Conservation (phyloP, 2,797 vertebrate species). For the Periophthalmus magnuspinnatus region DNA sequence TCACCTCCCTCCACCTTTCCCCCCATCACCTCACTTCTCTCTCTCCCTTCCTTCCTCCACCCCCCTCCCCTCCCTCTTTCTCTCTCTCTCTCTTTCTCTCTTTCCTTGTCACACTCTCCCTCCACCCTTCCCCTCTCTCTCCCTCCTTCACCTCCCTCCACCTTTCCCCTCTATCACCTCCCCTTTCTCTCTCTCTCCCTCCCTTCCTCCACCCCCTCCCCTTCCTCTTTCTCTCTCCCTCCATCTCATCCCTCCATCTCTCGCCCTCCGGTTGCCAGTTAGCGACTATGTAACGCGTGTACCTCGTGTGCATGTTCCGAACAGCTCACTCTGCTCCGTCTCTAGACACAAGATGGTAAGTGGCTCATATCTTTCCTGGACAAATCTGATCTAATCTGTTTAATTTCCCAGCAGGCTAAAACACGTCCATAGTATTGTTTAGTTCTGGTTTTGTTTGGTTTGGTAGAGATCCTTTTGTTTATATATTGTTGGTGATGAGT, state of each 20-base stretch:
- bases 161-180: slow-evolving; percentile 26
- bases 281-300: slow-evolving; percentile 53
- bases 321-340: slow-evolving; percentile 73
- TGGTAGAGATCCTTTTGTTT: slow-evolving; percentile 13
- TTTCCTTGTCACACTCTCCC: too few relatives aligned
- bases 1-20: too few relatives aligned
- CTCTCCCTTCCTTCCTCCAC: too few relatives aligned
- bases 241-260: slow-evolving; percentile 11
- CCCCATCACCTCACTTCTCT: too few relatives aligned
- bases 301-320: slow-evolving; percentile 60
- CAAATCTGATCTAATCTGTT: slow-evolving; percentile 52
- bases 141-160: slow-evolving; percentile 24
- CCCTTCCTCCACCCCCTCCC: slow-evolving; percentile 6
- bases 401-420: slow-evolving; percentile 28
- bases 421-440: slow-evolving; percentile 13
- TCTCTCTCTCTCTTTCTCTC: too few relatives aligned
- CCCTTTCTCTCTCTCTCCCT: slow-evolving; percentile 25
- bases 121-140: too few relatives aligned
- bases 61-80: too few relatives aligned
- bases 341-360: slow-evolving; percentile 81
- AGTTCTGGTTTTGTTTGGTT: slow-evolving; percentile 54
- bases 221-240: too few relatives aligned
- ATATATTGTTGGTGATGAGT: background rate
- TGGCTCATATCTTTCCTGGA: slow-evolving; percentile 60
- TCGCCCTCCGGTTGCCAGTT: slow-evolving; percentile 47